Conservation (phyloP, 2,797 vertebrate genomes). For the Gambusia yucatana region DNA sequence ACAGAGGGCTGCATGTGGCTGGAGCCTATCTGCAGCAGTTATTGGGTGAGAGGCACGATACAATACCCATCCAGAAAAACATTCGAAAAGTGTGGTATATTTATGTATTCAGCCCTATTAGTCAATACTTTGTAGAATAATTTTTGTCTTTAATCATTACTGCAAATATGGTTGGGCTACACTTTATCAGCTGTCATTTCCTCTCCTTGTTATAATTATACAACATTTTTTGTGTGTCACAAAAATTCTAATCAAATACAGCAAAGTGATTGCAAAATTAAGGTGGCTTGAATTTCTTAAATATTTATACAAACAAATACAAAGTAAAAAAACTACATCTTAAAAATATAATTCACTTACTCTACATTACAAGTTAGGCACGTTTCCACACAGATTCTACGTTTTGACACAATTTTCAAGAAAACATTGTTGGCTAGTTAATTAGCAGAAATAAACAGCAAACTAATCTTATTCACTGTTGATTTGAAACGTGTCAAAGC, state of each 20-base stretch:
- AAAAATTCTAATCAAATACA: not conserved
- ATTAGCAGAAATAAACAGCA: not conserved
- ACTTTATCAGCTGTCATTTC: not conserved
- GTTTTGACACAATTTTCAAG: not conserved
- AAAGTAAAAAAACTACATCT: not conserved
- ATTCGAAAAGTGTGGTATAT: not conserved
- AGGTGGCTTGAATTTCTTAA: not conserved
- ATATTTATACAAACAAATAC: not conserved
- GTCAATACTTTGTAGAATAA: not conserved
- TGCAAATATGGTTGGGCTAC: not conserved
- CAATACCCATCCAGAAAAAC: not conserved
- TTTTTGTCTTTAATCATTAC: not conserved
- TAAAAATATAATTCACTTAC: not conserved
- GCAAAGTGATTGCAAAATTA: not conserved
- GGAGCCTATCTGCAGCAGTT: not conserved
- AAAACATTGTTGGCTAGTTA: not conserved
- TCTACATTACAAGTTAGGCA: not conserved
- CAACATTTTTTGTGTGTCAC: not conserved
- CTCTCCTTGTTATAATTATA: not conserved
- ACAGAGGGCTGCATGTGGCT: not conserved
- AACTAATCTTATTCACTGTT: not conserved
- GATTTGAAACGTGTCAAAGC: constrained; percentile 5
- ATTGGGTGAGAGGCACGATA: not conserved
- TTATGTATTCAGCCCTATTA: not conserved
- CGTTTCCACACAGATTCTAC: not conserved